Conservation (phyloP, 2,888 invertebrate species). For the Tridacna gigas region DNA sequence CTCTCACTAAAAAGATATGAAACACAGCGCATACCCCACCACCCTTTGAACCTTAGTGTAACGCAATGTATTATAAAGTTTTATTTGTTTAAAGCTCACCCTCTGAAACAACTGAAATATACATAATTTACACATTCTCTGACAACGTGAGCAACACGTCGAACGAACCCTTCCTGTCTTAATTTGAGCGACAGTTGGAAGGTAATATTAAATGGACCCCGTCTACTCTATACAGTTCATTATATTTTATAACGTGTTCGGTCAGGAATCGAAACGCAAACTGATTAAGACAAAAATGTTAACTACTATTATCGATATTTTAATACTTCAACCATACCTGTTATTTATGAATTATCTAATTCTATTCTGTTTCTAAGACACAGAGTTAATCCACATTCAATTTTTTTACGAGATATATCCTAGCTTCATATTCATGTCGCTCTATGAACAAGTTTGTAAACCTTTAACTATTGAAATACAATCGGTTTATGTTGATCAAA, state of each 20-base stretch:
- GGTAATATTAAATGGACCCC: background rate
- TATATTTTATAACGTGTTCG: constrained; percentile 20
- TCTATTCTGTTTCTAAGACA: background rate
- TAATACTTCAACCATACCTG: constrained; percentile 2
- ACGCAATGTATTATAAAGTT: too few species aligned
- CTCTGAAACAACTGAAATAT: too few species aligned
- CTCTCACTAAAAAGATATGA: too few species aligned
- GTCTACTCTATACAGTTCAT: background rate
- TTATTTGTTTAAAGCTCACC: too few species aligned
- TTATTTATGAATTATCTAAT: background rate
- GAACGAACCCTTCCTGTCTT: background rate
- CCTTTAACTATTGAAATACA: constrained; percentile 30
- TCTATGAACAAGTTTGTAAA: constrained; percentile 9
- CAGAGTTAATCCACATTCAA: background rate
- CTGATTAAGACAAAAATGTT: constrained; percentile 12
- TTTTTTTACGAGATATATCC: background rate
- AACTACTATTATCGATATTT: background rate
- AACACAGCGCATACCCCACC: too few species aligned
- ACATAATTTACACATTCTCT: too few species aligned
- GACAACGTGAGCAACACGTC: too few species aligned
- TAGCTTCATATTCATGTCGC: background rate
- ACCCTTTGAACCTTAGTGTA: too few species aligned
- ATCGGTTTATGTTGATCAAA: constrained; percentile 26
- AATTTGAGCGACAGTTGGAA: background rate
- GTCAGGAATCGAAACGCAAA: constrained; percentile 9